These are phyloP conservation scores for Callitettix versicolor DNA, from an alignment of 1,140 invertebrate genomes.

Conservation along the genomic window DNA sequence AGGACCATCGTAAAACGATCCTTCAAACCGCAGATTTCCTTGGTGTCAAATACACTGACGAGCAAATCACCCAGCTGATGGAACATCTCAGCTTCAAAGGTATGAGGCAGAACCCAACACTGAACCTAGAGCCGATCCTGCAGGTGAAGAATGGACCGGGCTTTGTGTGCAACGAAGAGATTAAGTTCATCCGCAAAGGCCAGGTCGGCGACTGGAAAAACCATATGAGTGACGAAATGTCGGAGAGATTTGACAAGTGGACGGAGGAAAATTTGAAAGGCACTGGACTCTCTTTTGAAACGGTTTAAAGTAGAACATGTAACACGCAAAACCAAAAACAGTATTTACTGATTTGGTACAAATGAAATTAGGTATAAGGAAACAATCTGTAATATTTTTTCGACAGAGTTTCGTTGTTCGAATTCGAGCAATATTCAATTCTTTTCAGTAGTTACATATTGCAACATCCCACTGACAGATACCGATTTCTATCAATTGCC, in stretches of 20 bases:
- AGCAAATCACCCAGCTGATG: slow-evolving; percentile 50
- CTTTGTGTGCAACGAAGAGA: slow-evolving; percentile 35
- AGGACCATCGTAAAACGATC: slow-evolving; percentile 49
- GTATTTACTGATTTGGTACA: neutral
- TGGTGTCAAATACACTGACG: slow-evolving; percentile 49
- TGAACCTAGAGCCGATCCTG: slow-evolving; percentile 42
- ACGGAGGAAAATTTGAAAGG: slow-evolving; percentile 42
- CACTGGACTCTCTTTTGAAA: slow-evolving; percentile 19
- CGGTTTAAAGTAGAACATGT: too few species aligned
- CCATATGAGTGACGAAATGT: slow-evolving; percentile 60
- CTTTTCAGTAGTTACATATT: neutral
- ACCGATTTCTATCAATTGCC: too few species aligned
- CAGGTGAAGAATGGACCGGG: slow-evolving; percentile 36
- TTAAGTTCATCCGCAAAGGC: slow-evolving; percentile 67
- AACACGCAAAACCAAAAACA: too few species aligned
- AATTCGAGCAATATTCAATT: too few species aligned
- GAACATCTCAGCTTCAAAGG: slow-evolving; percentile 54
- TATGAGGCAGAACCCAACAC: slow-evolving; percentile 65
- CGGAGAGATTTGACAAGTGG: slow-evolving; percentile 63
- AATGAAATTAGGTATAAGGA: too few species aligned
- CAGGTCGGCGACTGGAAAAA: slow-evolving; percentile 77
- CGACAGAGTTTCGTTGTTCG: too few species aligned
- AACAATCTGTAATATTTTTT: too few species aligned
- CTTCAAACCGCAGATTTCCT: slow-evolving; percentile 64
- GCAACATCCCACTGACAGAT: too few species aligned